A percentile compares a stretch with the other conserved stretches of the same genome.
Evolutionary conservation across 53 echinoderm and acorn worm genomes (phyloP).

Genomic region (Henricia sp.): DNA sequence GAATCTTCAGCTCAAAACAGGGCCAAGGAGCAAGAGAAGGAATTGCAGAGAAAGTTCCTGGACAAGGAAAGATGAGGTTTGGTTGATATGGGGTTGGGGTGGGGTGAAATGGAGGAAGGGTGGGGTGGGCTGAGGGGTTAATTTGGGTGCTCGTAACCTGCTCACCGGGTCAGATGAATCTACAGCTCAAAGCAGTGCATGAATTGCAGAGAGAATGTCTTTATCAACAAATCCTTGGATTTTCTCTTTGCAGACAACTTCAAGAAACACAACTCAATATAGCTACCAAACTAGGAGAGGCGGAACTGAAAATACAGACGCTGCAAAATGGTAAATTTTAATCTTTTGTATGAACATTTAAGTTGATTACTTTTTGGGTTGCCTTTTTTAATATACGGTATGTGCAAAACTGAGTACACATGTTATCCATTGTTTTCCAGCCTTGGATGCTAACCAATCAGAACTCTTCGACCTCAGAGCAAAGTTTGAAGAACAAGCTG

Average conservation of each 20-base stretch:
- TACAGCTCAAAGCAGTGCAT: constrained; percentile 84
- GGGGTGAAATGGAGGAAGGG: not conserved
- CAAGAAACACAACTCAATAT: constrained; percentile 93
- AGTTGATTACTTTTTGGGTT: too few species aligned
- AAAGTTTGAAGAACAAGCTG: constrained; percentile 90
- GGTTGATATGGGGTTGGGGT: too few species aligned
- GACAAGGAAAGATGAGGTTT: constrained; percentile 88
- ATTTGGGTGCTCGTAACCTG: too few species aligned
- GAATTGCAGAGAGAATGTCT: constrained; percentile 89
- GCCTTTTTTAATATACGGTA: too few species aligned
- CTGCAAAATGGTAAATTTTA: constrained; percentile 81
- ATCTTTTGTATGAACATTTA: too few species aligned
- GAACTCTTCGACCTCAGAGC: constrained; percentile 93
- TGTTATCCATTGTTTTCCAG: too few species aligned
- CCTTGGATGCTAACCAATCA: constrained; percentile 90
- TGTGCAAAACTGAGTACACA: too few species aligned
- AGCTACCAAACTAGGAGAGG: constrained; percentile 95
- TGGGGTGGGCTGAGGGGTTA: too few species aligned
- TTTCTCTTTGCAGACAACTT: constrained; percentile 86
- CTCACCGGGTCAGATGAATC: not conserved
- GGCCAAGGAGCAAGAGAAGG: constrained; percentile 95
- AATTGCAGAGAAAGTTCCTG: constrained; percentile 85
- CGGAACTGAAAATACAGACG: constrained; percentile 88
- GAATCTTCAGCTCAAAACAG: constrained; percentile 71
- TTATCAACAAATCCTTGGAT: not conserved